phyloP scores from a whole-genome alignment of 2,888 invertebrate genomes.

The Mantis religiosa region DNA sequence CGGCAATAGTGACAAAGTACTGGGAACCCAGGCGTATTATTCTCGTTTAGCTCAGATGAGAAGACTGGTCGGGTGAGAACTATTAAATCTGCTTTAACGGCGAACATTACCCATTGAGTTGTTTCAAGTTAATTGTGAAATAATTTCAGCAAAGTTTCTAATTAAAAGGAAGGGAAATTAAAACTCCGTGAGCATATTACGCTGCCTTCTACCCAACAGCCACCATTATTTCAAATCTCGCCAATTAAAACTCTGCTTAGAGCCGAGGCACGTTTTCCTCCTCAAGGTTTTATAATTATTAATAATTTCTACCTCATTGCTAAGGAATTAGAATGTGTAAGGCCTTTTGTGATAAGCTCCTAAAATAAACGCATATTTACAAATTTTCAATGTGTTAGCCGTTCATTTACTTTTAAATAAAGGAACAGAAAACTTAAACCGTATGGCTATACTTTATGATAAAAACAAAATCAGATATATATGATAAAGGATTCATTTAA shows the following conservation, averaged over 20 bases:
- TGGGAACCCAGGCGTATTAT: not conserved
- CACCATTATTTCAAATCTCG: constrained; percentile 4
- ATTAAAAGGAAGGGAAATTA: constrained; percentile 5
- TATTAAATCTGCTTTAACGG: not conserved
- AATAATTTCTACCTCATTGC: not conserved
- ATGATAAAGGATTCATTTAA: too few species aligned
- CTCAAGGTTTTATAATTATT: constrained; percentile 13
- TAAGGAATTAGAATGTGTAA: not conserved
- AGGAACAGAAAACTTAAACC: not conserved
- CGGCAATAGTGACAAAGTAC: not conserved
- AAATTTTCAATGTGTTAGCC: too few species aligned
- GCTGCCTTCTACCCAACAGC: not conserved
- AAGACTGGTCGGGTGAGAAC: not conserved
- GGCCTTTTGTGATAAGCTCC: not conserved
- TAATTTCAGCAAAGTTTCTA: constrained; percentile 15
- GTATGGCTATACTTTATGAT: not conserved
- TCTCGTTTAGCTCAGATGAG: not conserved
- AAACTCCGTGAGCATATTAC: not conserved
- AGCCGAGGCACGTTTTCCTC: not conserved
- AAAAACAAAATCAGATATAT: not conserved
- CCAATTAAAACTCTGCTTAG: constrained; percentile 7
- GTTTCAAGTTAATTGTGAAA: constrained; percentile 13
- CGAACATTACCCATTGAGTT: constrained; percentile 2
- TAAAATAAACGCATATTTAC: too few species aligned
- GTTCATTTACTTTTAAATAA: not conserved